Evolutionary conservation across 1,140 invertebrate genomes (phyloP).

Genomic region (Drosophila nebulosa): DNA sequence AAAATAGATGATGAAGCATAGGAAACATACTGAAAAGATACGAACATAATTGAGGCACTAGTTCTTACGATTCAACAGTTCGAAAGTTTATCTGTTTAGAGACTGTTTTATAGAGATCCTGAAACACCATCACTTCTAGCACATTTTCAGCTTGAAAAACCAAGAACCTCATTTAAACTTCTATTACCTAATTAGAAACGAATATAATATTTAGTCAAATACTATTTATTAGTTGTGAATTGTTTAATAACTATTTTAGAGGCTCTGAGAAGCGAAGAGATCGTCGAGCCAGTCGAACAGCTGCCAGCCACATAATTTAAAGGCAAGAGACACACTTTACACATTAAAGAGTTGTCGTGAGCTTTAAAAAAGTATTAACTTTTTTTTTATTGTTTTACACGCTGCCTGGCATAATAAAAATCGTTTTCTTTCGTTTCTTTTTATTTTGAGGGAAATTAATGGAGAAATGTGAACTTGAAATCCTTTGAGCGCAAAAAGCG

Average conservation of each 20-base stretch:
- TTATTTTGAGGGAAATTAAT: conserved; percentile 52
- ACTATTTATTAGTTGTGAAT: not conserved
- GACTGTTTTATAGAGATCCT: too few relatives aligned
- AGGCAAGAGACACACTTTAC: conserved; percentile 27
- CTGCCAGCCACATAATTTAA: conserved; percentile 71
- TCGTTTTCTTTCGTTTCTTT: not conserved
- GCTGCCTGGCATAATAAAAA: conserved; percentile 45
- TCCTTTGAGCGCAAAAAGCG: conserved; percentile 71
- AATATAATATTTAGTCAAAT: not conserved
- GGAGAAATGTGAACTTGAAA: conserved; percentile 71
- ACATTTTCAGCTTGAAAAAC: too few relatives aligned
- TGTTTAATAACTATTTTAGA: not conserved
- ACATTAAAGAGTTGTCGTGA: conserved; percentile 71
- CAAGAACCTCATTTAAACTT: too few relatives aligned
- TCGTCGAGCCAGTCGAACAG: conserved; percentile 11
- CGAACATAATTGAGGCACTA: too few relatives aligned
- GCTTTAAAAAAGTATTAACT: conserved; percentile 51
- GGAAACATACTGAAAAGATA: too few relatives aligned
- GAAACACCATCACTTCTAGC: too few relatives aligned
- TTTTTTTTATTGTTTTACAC: conserved; percentile 57
- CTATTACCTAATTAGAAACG: not conserved
- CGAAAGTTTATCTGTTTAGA: too few relatives aligned
- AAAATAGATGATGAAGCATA: too few relatives aligned
- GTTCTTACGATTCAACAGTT: too few relatives aligned
- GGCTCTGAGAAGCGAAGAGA: not conserved